These are phyloP conservation scores for Trachurus trachurus DNA, from an alignment of 2,797 vertebrate species.

Conservation along the genomic window DNA sequence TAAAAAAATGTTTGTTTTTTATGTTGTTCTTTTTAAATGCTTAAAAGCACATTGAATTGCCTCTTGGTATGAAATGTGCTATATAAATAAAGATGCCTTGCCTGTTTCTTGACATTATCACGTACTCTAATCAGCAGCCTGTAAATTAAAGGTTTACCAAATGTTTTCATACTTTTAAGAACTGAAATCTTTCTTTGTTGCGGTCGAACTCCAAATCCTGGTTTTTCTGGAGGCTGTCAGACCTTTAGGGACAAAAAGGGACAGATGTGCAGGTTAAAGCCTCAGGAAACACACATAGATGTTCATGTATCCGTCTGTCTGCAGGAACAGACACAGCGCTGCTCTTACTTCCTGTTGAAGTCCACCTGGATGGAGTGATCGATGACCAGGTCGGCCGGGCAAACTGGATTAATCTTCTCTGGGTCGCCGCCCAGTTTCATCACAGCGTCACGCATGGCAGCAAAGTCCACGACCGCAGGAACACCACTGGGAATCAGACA, in stretches of 20 bases:
- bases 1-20: no score
- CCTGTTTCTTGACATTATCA: no score
- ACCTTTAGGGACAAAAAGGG: conserved; percentile 74
- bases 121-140: no score
- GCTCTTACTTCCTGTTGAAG: conserved; percentile 93
- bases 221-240: conserved; percentile 97
- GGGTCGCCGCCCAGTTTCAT: conserved; percentile 93
- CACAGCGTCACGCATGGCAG: conserved; percentile 97
- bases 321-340: neutral
- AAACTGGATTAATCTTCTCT: conserved; percentile 96
- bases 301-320: no score
- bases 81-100: no score
- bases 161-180: conserved; percentile 91
- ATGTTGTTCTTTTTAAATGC: no score
- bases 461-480: conserved; percentile 98
- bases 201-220: conserved; percentile 98
- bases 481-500: conserved; percentile 87
- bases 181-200: conserved; percentile 97
- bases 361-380: conserved; percentile 99
- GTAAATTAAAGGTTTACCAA: no score
- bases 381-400: conserved; percentile 96
- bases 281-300: neutral
- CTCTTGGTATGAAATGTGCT: no score
- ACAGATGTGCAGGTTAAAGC: neutral
- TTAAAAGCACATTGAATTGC: no score